phyloP scores from a whole-genome alignment of 2,113 vertebrate genomes.

The Nothobranchius furzeri region DNA sequence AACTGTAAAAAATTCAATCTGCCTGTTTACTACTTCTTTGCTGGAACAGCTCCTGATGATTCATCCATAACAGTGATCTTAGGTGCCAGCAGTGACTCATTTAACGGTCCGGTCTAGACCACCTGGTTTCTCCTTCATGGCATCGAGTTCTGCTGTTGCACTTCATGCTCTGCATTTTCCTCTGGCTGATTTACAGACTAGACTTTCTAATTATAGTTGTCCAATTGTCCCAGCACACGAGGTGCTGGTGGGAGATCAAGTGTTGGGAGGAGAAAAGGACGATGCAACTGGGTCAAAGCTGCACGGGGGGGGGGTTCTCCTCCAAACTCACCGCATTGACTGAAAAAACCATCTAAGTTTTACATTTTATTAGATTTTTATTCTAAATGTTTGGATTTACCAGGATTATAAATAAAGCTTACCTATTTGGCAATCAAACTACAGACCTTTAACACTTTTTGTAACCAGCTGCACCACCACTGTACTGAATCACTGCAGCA shows the following conservation, averaged over 20 bases:
- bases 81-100: neutral
- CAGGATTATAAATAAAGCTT: neutral
- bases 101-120: conserved; percentile 6
- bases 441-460: too few species aligned
- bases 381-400: neutral
- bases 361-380: too few species aligned
- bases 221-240: conserved; percentile 27
- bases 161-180: neutral
- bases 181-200: conserved; percentile 10
- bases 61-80: conserved; percentile 19
- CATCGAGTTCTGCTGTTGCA: conserved; percentile 32
- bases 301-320: too few species aligned
- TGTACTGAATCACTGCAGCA: too few species aligned
- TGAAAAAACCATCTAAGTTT: too few species aligned
- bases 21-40: neutral
- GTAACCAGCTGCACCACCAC: too few species aligned
- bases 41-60: neutral
- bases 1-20: neutral
- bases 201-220: conserved; percentile 46
- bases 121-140: conserved; percentile 18
- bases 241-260: conserved; percentile 8
- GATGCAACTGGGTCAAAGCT: neutral
- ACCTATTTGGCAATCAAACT: too few species aligned
- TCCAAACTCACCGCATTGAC: too few species aligned
- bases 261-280: neutral